A percentile compares a stretch with the other conserved stretches of the same genome.
These are phyloP conservation scores for Xiphophorus couchianus DNA, from an alignment of 2,113 vertebrate species.

Conservation along the genomic window DNA sequence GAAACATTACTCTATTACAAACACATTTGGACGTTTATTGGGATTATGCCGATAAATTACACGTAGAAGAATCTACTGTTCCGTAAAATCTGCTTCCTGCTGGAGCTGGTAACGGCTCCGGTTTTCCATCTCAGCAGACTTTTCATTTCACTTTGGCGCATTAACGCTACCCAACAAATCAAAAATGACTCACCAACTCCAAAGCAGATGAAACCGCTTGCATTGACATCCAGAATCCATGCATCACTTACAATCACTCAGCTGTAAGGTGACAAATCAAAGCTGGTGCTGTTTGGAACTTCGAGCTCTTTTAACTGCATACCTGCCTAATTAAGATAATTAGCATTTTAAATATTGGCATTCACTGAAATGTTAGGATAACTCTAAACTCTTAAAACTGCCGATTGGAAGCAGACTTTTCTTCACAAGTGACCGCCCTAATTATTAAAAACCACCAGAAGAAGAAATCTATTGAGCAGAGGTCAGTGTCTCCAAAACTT, in stretches of 20 bases:
- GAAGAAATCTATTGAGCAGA: constrained; percentile 13
- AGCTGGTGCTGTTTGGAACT: background rate
- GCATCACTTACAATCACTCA: background rate
- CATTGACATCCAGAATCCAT: background rate
- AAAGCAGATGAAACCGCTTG: background rate
- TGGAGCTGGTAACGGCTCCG: background rate
- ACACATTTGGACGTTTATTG: background rate
- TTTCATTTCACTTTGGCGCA: background rate
- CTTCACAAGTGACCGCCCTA: background rate
- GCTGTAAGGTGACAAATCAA: background rate
- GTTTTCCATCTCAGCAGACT: background rate
- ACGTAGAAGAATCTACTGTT: background rate
- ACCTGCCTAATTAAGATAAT: background rate
- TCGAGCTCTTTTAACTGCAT: background rate
- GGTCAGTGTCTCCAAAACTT: constrained; percentile 24
- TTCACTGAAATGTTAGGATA: background rate
- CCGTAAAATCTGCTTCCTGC: background rate
- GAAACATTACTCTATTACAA: background rate
- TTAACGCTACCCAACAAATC: background rate
- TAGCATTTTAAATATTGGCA: background rate
- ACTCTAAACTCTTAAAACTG: too few species aligned
- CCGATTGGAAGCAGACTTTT: background rate
- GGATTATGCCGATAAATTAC: background rate
- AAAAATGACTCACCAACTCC: constrained; percentile 6
- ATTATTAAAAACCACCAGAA: constrained; percentile 24